Conservation (phyloP, 2,797 vertebrate species). For the Coregonus ussuriensis region DNA sequence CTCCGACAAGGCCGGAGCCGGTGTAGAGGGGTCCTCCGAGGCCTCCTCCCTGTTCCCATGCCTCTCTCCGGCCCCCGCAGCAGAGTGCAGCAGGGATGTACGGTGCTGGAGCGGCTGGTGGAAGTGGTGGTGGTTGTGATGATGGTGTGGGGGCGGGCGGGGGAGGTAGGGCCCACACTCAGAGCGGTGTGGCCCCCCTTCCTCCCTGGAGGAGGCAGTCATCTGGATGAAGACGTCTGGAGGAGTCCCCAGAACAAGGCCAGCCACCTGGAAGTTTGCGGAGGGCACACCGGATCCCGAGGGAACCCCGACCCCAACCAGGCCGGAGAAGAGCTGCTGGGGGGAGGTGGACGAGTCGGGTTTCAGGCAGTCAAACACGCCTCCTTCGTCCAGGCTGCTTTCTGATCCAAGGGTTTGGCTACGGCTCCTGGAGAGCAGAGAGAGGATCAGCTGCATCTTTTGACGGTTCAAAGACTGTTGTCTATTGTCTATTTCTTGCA, state of each 20-base stretch:
- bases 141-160: conserved; percentile 78
- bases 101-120: conserved; percentile 84
- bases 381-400: conserved; percentile 85
- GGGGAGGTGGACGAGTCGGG: conserved; percentile 81
- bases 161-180: conserved; percentile 80
- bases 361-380: conserved; percentile 94
- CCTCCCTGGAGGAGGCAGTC: conserved; percentile 85
- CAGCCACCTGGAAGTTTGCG: conserved; percentile 84
- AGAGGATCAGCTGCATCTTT: background rate
- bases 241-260: conserved; percentile 88
- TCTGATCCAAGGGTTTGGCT: conserved; percentile 92
- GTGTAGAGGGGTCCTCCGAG: conserved; percentile 83
- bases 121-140: conserved; percentile 62
- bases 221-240: conserved; percentile 95
- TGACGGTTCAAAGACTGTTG: background rate
- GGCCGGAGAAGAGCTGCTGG: conserved; percentile 90
- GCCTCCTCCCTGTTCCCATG: conserved; percentile 81
- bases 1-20: conserved; percentile 92
- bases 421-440: conserved; percentile 79
- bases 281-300: conserved; percentile 78
- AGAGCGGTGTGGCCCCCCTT: conserved; percentile 73
- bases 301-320: conserved; percentile 71
- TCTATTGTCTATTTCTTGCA: background rate
- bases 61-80: conserved; percentile 78
- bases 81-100: conserved; percentile 88